Evolutionary conservation across 2,888 invertebrate species (phyloP).

Genomic region (Apocheima hispidaria): DNA sequence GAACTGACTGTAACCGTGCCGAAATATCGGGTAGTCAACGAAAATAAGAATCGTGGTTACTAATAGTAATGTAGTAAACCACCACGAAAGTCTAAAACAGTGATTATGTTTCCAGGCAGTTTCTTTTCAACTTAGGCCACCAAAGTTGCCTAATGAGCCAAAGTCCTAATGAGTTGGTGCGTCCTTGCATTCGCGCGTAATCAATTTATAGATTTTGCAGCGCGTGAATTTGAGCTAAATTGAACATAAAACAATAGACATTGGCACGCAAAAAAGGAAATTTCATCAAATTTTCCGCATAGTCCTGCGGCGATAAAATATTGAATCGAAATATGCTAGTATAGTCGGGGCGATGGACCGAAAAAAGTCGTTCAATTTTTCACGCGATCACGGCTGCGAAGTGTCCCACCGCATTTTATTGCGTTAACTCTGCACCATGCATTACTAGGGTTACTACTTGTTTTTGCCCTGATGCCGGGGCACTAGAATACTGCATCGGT

Average conservation of each 20-base stretch:
- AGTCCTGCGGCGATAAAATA: slow-evolving; percentile 35
- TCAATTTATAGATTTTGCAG: neutral
- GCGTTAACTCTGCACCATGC: slow-evolving; percentile 19
- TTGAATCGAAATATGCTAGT: slow-evolving; percentile 42
- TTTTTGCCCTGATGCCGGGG: too few species aligned
- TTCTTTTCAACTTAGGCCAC: too few species aligned
- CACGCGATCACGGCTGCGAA: slow-evolving; percentile 33
- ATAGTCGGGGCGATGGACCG: slow-evolving; percentile 42
- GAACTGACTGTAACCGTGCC: too few species aligned
- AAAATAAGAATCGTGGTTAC: too few species aligned
- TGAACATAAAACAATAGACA: slow-evolving; percentile 25
- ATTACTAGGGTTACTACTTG: slow-evolving; percentile 12
- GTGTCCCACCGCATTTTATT: slow-evolving; percentile 23
- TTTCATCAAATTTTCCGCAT: slow-evolving; percentile 14
- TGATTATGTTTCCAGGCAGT: too few species aligned
- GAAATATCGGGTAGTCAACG: too few species aligned
- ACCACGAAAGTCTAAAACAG: too few species aligned
- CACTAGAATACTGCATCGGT: too few species aligned
- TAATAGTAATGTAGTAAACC: too few species aligned
- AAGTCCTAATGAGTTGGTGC: too few species aligned
- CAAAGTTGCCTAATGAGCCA: too few species aligned
- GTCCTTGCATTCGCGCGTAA: too few species aligned
- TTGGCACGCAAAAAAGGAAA: slow-evolving; percentile 16
- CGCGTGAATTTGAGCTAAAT: slow-evolving; percentile 1
- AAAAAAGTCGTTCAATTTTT: slow-evolving; percentile 49